phyloP scores from a whole-genome alignment of 2,113 vertebrate species.

The Mustelus asterias region DNA sequence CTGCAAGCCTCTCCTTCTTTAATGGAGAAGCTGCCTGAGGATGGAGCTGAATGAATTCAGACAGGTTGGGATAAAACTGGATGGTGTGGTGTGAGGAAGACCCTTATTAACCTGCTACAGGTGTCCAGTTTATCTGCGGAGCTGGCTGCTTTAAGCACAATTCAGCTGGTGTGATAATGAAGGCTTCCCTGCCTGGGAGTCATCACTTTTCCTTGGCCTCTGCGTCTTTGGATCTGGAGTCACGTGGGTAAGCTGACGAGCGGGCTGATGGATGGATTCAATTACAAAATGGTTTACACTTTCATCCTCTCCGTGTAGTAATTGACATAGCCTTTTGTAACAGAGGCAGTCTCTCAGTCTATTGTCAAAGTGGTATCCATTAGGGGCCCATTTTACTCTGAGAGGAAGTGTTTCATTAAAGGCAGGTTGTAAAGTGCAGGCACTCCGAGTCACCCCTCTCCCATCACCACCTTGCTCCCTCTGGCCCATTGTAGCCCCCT shows the following conservation, averaged over 20 bases:
- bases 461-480: background rate
- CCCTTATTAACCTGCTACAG: background rate
- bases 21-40: background rate
- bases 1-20: background rate
- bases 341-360: background rate
- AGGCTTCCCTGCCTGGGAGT: background rate
- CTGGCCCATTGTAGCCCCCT: background rate
- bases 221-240: too few species aligned
- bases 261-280: conserved; percentile 18
- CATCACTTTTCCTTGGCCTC: background rate
- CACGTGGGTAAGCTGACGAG: background rate
- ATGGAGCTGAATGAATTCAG: background rate
- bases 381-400: background rate
- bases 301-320: conserved; percentile 17
- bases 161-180: background rate
- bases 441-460: background rate
- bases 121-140: background rate
- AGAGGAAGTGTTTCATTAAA: conserved; percentile 30
- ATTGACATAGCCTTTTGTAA: conserved; percentile 14
- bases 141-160: background rate
- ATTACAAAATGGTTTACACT: conserved; percentile 26
- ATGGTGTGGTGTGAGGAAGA: background rate
- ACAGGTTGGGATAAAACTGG: background rate
- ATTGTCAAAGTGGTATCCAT: conserved; percentile 13
- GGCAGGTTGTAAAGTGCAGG: background rate